phyloP scores from a whole-genome alignment of 2,888 invertebrate species.

The Keiferia lycopersicella region DNA sequence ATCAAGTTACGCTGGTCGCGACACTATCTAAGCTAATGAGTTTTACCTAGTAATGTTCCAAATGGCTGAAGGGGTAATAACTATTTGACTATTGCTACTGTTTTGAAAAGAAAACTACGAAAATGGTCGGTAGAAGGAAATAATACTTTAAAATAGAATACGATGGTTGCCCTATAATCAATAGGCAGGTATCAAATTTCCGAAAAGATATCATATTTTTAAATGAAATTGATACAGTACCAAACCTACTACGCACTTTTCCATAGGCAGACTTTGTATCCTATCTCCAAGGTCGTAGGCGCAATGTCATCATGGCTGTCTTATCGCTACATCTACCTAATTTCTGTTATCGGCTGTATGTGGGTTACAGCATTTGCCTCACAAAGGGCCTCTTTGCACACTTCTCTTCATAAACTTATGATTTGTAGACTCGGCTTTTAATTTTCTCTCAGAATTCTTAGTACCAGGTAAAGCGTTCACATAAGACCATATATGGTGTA shows the following conservation, averaged over 20 bases:
- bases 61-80: too few species aligned
- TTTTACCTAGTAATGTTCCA: too few species aligned
- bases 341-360: slow-evolving; percentile 66
- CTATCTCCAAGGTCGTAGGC: slow-evolving; percentile 54
- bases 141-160: too few species aligned
- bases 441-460: background rate
- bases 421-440: background rate
- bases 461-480: background rate
- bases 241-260: slow-evolving; percentile 8
- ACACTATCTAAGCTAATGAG: too few species aligned
- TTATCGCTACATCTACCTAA: slow-evolving; percentile 70
- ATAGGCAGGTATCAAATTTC: too few species aligned
- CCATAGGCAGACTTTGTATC: background rate
- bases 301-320: slow-evolving; percentile 69
- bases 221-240: background rate
- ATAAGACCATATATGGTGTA: too few species aligned
- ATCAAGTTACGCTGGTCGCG: too few species aligned
- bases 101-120: too few species aligned
- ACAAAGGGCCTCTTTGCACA: slow-evolving; percentile 28
- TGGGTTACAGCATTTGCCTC: slow-evolving; percentile 54
- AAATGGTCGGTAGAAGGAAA: too few species aligned
- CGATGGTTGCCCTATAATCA: too few species aligned
- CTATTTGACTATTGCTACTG: too few species aligned
- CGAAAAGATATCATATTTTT: background rate
- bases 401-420: background rate